A percentile compares a stretch with the other conserved stretches of the same genome.
Evolutionary conservation across 2,797 vertebrate genomes (phyloP).

Genomic region (Carcharodon carcharias): DNA sequence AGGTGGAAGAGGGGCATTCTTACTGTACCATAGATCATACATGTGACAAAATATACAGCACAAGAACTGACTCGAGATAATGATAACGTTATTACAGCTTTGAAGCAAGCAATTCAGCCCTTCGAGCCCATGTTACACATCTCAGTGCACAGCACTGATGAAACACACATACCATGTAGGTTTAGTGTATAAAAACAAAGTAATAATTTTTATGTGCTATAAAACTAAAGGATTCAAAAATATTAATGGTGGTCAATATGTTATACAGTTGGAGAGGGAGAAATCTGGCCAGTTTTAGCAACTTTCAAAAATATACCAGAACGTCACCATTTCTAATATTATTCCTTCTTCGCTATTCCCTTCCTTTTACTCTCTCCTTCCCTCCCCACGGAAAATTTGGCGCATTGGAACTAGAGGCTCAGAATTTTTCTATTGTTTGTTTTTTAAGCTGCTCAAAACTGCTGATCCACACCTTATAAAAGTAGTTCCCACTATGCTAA

Average conservation of each 20-base stretch:
- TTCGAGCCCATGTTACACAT: background rate
- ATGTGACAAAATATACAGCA: background rate
- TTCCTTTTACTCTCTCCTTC: background rate
- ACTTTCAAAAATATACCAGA: background rate
- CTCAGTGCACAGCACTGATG: background rate
- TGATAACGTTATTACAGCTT: background rate
- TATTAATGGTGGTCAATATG: background rate
- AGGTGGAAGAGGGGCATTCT: background rate
- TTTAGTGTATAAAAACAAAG: background rate
- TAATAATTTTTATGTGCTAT: background rate
- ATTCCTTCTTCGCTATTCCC: background rate
- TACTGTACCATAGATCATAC: background rate
- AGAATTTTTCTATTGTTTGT: background rate
- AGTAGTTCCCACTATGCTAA: background rate
- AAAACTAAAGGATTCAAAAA: background rate
- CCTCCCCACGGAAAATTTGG: background rate
- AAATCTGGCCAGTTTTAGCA: background rate
- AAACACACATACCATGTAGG: background rate
- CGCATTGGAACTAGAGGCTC: background rate
- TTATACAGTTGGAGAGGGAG: background rate
- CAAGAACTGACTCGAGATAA: background rate
- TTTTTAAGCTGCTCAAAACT: background rate
- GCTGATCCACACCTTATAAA: too few species aligned
- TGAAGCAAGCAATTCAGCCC: background rate
- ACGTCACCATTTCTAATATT: background rate